phyloP scores from a whole-genome alignment of 2,888 invertebrate genomes.

The Erebia epiphron region DNA sequence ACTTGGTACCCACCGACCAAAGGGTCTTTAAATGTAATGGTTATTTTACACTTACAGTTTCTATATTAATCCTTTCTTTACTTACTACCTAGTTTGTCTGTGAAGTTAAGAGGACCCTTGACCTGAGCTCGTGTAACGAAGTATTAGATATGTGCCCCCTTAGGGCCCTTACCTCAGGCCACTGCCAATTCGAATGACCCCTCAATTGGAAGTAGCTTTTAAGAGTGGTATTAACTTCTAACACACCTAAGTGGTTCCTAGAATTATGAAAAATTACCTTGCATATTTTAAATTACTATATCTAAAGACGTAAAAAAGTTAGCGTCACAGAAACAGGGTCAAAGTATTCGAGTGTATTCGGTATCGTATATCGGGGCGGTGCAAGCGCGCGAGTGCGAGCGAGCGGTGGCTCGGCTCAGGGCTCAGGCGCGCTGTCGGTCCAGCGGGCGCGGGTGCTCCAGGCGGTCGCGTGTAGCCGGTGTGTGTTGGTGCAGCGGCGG shows the following conservation, averaged over 20 bases:
- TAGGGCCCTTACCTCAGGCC: too few relatives aligned
- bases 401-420: conserved; percentile 47
- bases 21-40: too few relatives aligned
- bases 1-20: too few relatives aligned
- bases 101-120: too few relatives aligned
- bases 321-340: conserved; percentile 8
- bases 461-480: conserved; percentile 63
- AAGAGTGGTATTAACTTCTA: not conserved
- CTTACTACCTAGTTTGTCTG: too few relatives aligned
- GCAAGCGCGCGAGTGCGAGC: conserved; percentile 44
- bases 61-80: too few relatives aligned
- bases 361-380: conserved; percentile 36
- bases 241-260: too few relatives aligned
- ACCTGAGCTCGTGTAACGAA: too few relatives aligned
- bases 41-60: too few relatives aligned
- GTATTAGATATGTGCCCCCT: too few relatives aligned
- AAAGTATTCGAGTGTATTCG: not conserved
- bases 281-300: too few relatives aligned
- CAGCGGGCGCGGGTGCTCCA: conserved; percentile 61
- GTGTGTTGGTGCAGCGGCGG: conserved; percentile 81
- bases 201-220: not conserved
- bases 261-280: not conserved
- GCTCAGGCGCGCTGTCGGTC: conserved; percentile 52
- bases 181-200: too few relatives aligned
- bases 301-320: not conserved